phyloP scores from a whole-genome alignment of 1,140 invertebrate genomes.

The Cardiocondyla obscurior region DNA sequence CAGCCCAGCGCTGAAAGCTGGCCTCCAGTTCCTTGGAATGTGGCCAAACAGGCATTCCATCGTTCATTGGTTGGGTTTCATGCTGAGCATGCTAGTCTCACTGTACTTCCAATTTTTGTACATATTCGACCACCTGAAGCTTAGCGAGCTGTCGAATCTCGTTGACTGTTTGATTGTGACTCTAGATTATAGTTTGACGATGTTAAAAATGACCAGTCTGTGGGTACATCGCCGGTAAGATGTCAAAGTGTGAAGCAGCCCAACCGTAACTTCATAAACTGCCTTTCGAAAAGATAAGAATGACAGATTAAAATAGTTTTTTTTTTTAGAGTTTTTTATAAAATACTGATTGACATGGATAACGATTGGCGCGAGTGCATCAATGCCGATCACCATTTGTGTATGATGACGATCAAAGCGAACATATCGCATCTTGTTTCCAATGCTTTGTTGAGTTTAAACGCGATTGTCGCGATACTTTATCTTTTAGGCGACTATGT shows the following conservation, averaged over 20 bases:
- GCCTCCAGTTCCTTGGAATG: neutral
- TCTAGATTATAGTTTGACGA: conserved; percentile 2
- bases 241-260: neutral
- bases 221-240: conserved; percentile 34
- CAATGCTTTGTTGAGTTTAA: neutral
- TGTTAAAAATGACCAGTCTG: conserved; percentile 9
- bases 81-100: neutral
- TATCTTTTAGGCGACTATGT: neutral
- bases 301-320: neutral
- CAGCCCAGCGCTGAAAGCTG: neutral
- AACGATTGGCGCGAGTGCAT: conserved; percentile 11
- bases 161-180: neutral
- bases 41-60: neutral
- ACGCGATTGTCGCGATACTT: neutral
- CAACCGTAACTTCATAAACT: neutral
- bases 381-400: neutral
- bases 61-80: neutral
- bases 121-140: neutral
- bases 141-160: conserved; percentile 4
- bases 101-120: conserved; percentile 39
- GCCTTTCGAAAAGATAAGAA: neutral
- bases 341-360: neutral
- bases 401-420: conserved; percentile 12
- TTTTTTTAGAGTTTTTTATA: conserved; percentile 2
- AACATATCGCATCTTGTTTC: neutral